phyloP scores from a whole-genome alignment of 64 coral and sea anemone genomes.

The Acropora tenuis region DNA sequence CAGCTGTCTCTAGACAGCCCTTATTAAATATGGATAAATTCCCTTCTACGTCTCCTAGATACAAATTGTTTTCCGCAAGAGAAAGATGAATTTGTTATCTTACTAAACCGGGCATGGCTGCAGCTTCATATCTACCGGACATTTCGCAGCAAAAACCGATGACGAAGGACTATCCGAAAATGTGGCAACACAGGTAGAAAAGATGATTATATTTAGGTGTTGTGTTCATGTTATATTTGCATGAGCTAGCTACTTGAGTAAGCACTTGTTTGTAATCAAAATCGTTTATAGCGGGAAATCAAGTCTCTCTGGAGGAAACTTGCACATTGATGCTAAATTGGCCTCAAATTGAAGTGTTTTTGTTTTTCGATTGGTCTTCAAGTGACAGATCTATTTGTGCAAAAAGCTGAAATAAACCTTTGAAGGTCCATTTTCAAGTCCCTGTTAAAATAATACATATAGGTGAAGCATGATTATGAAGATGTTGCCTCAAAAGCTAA shows the following conservation, averaged over 20 bases:
- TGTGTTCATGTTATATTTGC: too few relatives aligned
- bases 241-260: not conserved
- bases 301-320: too few relatives aligned
- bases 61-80: conserved; percentile 28
- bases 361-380: too few relatives aligned
- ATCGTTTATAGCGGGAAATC: too few relatives aligned
- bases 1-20: conserved; percentile 31
- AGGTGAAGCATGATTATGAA: too few relatives aligned
- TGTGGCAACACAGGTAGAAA: conserved; percentile 9
- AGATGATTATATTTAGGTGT: not conserved
- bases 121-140: conserved; percentile 3
- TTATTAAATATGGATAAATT: conserved; percentile 46
- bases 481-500: too few relatives aligned
- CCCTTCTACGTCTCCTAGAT: conserved; percentile 20
- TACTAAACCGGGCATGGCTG: not conserved
- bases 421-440: too few relatives aligned
- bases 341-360: too few relatives aligned
- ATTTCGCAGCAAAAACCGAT: conserved; percentile 6
- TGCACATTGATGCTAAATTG: too few relatives aligned
- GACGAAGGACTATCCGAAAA: conserved; percentile 17
- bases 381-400: too few relatives aligned
- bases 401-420: too few relatives aligned
- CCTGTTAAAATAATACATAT: too few relatives aligned
- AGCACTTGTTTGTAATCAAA: not conserved
- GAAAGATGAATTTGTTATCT: not conserved